These are phyloP conservation scores for Gallinago undulata DNA, from an alignment of 2,113 vertebrate species.

Conservation along the genomic window DNA sequence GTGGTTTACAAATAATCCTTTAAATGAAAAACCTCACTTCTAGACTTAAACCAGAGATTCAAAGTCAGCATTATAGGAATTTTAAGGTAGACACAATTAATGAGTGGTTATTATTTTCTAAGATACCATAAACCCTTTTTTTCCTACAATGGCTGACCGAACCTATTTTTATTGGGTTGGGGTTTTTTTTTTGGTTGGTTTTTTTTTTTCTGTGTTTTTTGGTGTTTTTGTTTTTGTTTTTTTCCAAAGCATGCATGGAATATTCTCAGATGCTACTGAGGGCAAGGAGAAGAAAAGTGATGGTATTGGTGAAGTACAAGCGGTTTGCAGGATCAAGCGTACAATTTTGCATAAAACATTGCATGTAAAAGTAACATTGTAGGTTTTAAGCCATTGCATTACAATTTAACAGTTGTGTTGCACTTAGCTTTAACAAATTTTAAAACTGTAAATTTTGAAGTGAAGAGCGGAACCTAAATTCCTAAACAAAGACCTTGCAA, in stretches of 20 bases:
- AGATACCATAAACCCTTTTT: slow-evolving; percentile 62
- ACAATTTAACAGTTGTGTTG: slow-evolving; percentile 70
- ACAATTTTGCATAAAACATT: slow-evolving; percentile 79
- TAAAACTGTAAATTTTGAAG: slow-evolving; percentile 74
- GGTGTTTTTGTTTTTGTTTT: neutral
- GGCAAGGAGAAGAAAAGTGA: slow-evolving; percentile 74
- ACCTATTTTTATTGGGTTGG: slow-evolving; percentile 52
- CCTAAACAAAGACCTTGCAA: slow-evolving; percentile 92
- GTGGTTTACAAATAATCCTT: slow-evolving; percentile 72
- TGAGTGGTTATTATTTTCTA: slow-evolving; percentile 71
- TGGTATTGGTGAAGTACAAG: slow-evolving; percentile 71
- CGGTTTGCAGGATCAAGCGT: slow-evolving; percentile 73
- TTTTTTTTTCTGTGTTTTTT: neutral
- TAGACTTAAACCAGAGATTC: slow-evolving; percentile 74
- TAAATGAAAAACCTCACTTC: slow-evolving; percentile 75
- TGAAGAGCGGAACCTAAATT: slow-evolving; percentile 85
- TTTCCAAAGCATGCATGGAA: slow-evolving; percentile 71
- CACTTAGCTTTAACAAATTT: slow-evolving; percentile 73
- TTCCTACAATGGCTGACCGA: slow-evolving; percentile 69
- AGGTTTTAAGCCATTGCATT: slow-evolving; percentile 77
- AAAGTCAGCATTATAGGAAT: slow-evolving; percentile 76
- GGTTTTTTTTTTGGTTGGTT: neutral
- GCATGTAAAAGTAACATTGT: slow-evolving; percentile 76
- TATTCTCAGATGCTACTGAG: slow-evolving; percentile 74
- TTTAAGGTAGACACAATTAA: slow-evolving; percentile 72